Percentiles rank a stretch among this genome's conserved stretches.
phyloP scores from a whole-genome alignment of 2,797 vertebrate genomes.

The Nannoperca obscura region DNA sequence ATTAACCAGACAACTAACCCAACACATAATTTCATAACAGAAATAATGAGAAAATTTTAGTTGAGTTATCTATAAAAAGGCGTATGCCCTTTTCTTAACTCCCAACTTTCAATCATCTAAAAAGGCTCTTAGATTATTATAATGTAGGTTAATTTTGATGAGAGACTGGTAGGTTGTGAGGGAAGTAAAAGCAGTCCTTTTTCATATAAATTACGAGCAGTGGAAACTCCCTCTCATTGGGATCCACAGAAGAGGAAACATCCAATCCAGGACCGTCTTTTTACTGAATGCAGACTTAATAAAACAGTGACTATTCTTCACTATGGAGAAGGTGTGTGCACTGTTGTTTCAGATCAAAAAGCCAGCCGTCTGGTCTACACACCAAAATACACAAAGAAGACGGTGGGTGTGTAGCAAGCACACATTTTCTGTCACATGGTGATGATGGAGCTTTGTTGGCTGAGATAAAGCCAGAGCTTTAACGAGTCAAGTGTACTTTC shows the following conservation, averaged over 20 bases:
- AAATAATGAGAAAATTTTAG: background rate
- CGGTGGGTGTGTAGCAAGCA: background rate
- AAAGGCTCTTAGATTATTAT: conserved; percentile 37
- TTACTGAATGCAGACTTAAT: conserved; percentile 5
- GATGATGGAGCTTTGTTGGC: conserved; percentile 59
- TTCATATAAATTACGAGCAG: conserved; percentile 15
- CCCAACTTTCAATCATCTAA: conserved; percentile 19
- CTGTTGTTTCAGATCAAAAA: conserved; percentile 26
- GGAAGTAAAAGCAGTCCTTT: background rate
- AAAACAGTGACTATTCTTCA: conserved; percentile 25
- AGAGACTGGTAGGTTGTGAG: conserved; percentile 18
- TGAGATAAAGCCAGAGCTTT: conserved; percentile 45
- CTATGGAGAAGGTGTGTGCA: background rate
- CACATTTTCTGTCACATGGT: conserved; percentile 26
- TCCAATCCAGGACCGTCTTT: conserved; percentile 4
- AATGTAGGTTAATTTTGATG: conserved; percentile 20
- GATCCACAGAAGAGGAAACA: conserved; percentile 6
- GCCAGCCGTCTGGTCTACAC: conserved; percentile 48
- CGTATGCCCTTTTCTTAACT: conserved; percentile 16
- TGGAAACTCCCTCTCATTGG: conserved; percentile 2
- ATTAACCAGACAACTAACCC: conserved; percentile 23
- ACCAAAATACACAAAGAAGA: conserved; percentile 25
- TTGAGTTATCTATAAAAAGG: background rate
- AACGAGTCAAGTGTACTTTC: conserved; percentile 31
- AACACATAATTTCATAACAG: background rate